A percentile compares a stretch with the other conserved stretches of the same genome.
Evolutionary conservation across 2,888 invertebrate genomes (phyloP).

Genomic region (Petrolisthes manimaculis): DNA sequence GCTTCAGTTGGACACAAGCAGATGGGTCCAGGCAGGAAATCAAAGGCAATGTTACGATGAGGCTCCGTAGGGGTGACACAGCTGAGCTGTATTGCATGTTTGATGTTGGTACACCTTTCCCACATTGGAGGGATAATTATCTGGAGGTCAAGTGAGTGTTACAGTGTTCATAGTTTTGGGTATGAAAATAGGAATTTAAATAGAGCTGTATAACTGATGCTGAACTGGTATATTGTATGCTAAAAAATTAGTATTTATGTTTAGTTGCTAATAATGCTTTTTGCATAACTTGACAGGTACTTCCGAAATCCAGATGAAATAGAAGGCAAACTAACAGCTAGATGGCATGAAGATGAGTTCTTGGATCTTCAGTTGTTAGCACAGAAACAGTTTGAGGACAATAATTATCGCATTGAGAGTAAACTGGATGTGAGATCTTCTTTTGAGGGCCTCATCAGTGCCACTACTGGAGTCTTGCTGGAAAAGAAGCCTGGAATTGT

Average conservation of each 20-base stretch:
- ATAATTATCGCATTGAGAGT: slow-evolving; percentile 43
- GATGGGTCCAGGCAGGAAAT: slow-evolving; percentile 23
- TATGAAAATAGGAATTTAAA: background rate
- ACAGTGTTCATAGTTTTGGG: background rate
- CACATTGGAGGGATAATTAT: slow-evolving; percentile 51
- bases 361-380: slow-evolving; percentile 48
- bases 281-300: slow-evolving; percentile 32
- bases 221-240: no score
- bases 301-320: slow-evolving; percentile 52
- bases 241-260: no score
- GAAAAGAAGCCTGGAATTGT: slow-evolving; percentile 47
- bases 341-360: slow-evolving; percentile 61
- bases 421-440: slow-evolving; percentile 60
- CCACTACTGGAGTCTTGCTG: slow-evolving; percentile 48
- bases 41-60: slow-evolving; percentile 35
- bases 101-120: slow-evolving; percentile 50
- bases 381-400: slow-evolving; percentile 36
- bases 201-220: no score
- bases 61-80: slow-evolving; percentile 46
- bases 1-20: slow-evolving; percentile 45
- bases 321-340: slow-evolving; percentile 36
- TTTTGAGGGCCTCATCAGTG: slow-evolving; percentile 54
- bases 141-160: slow-evolving; percentile 53
- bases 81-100: slow-evolving; percentile 54
- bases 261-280: no score